Conservation (phyloP, 2,113 vertebrate genomes). For the Ceyx margarethae region DNA sequence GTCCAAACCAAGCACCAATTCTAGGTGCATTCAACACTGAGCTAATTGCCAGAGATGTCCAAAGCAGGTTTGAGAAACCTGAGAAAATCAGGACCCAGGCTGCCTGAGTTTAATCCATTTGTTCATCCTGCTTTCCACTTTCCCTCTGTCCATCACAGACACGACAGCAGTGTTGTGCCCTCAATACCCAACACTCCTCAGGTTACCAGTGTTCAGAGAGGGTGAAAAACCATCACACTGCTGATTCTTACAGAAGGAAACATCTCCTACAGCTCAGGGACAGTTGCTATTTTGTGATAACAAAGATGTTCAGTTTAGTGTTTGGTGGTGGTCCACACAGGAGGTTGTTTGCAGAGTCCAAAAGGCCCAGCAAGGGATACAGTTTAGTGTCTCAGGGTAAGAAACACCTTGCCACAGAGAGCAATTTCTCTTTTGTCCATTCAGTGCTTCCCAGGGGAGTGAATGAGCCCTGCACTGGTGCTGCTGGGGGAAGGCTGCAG, state of each 20-base stretch:
- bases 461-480: background rate
- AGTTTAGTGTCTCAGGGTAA: background rate
- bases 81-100: background rate
- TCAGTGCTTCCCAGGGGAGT: background rate
- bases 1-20: background rate
- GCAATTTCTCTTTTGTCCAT: background rate
- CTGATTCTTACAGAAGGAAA: background rate
- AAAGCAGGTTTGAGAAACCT: background rate
- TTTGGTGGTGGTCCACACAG: background rate
- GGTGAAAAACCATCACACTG: rapidly evolving
- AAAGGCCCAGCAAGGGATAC: background rate
- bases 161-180: rapidly evolving
- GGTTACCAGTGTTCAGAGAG: rapidly evolving
- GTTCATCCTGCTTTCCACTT: background rate
- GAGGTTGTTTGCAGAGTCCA: background rate
- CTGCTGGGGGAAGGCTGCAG: background rate
- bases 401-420: background rate
- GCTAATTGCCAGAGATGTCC: background rate
- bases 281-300: too few relatives aligned
- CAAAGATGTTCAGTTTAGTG: background rate
- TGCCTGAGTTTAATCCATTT: background rate
- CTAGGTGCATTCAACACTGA: background rate
- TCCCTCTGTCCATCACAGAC: background rate
- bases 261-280: background rate
- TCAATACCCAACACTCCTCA: background rate